A percentile compares a stretch with the other conserved stretches of the same genome.
Evolutionary conservation across 2,113 vertebrate species (phyloP).

Genomic region (Melanocharis versteri): DNA sequence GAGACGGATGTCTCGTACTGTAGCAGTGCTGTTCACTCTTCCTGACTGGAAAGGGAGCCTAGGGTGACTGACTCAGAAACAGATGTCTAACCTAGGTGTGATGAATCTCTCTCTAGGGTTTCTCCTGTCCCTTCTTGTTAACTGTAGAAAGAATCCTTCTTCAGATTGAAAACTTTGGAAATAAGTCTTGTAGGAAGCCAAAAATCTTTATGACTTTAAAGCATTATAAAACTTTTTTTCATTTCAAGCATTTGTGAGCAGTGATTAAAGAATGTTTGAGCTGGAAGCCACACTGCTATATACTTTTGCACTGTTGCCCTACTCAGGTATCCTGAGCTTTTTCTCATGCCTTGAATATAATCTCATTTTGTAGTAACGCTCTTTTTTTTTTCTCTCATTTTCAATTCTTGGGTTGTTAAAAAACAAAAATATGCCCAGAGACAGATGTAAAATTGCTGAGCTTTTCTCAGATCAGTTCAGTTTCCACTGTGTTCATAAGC

Average conservation of each 20-base stretch:
- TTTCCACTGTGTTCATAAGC: not conserved
- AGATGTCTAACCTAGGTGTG: constrained; percentile 23
- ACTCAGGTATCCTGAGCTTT: not conserved
- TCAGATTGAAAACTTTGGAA: not conserved
- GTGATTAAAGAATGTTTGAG: not conserved
- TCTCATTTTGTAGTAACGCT: not conserved
- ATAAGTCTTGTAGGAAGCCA: not conserved
- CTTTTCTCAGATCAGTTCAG: not conserved
- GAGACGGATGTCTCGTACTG: not conserved
- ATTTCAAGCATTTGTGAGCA: not conserved
- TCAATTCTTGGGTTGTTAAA: not conserved
- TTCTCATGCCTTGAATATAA: not conserved
- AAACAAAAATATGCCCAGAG: not conserved
- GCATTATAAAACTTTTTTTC: not conserved
- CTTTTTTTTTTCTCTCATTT: not conserved
- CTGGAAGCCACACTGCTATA: not conserved
- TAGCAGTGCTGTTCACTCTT: not conserved
- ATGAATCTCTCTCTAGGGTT: not conserved
- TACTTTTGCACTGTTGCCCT: not conserved
- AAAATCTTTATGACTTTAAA: not conserved
- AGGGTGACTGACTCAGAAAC: constrained; percentile 9
- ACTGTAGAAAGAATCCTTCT: not conserved
- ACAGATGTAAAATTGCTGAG: not conserved
- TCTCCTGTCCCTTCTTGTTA: constrained; percentile 16
- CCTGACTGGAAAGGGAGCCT: not conserved